phyloP scores from a whole-genome alignment of 64 coral and sea anemone genomes.

The Porites lutea region DNA sequence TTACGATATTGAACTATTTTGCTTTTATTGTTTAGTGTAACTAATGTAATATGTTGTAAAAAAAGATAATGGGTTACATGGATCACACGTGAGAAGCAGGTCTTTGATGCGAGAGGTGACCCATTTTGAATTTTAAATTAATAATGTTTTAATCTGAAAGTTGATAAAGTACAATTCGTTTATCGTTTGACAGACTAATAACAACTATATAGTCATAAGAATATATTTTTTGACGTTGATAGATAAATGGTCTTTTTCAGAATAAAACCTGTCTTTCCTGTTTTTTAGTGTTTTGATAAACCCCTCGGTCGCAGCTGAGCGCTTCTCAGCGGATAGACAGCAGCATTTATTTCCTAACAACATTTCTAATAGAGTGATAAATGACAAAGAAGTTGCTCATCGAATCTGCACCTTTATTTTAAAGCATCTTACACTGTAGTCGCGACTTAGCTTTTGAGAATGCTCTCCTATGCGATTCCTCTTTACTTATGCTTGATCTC shows the following conservation, averaged over 20 bases:
- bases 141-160: neutral
- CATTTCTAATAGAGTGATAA: neutral
- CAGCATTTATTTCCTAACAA: neutral
- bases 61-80: too few relatives aligned
- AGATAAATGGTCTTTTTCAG: neutral
- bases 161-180: neutral
- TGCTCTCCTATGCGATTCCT: neutral
- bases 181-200: neutral
- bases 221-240: constrained; percentile 21
- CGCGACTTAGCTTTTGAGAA: too few relatives aligned
- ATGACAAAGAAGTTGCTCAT: neutral
- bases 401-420: too few relatives aligned
- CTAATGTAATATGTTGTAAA: too few relatives aligned
- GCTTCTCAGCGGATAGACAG: constrained; percentile 24
- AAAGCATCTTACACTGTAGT: too few relatives aligned
- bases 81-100: too few relatives aligned
- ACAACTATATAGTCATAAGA: neutral
- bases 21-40: too few relatives aligned
- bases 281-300: neutral
- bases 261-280: neutral
- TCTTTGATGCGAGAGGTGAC: too few relatives aligned
- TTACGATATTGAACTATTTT: too few relatives aligned
- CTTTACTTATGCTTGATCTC: neutral
- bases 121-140: neutral
- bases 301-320: neutral